Conservation (phyloP, 1,140 invertebrate species). For the Danaus plexippus region DNA sequence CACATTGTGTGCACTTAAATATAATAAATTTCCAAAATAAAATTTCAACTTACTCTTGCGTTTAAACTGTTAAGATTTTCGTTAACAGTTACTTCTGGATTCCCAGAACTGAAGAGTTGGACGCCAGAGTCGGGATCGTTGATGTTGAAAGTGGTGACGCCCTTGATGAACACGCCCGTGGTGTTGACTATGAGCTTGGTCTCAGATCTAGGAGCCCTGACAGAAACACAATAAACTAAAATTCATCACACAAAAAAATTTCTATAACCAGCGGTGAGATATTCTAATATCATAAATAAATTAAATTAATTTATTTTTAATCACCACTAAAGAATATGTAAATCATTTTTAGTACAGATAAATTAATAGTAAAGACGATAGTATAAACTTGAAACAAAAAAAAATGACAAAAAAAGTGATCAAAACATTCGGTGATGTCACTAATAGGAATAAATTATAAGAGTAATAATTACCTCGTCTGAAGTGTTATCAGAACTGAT, state of each 20-base stretch:
- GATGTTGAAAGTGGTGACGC: slow-evolving; percentile 79
- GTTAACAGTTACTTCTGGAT: slow-evolving; percentile 81
- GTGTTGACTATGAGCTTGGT: slow-evolving; percentile 73
- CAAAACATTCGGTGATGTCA: too few relatives aligned
- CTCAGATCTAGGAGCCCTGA: slow-evolving; percentile 46
- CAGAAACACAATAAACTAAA: slow-evolving; percentile 5
- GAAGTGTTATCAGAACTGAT: slow-evolving; percentile 74
- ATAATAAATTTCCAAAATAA: too few relatives aligned
- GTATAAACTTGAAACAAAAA: too few relatives aligned
- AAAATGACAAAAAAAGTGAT: too few relatives aligned
- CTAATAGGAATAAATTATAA: background rate
- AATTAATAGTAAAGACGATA: too few relatives aligned
- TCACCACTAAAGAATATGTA: too few relatives aligned
- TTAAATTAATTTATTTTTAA: too few relatives aligned
- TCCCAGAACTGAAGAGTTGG: slow-evolving; percentile 82
- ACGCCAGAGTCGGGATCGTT: slow-evolving; percentile 75
- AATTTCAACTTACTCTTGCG: slow-evolving; percentile 65
- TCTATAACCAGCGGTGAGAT: background rate
- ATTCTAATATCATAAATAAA: too few relatives aligned
- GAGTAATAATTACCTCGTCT: slow-evolving; percentile 48
- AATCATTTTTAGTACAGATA: too few relatives aligned
- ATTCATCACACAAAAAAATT: too few relatives aligned
- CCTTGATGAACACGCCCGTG: slow-evolving; percentile 78
- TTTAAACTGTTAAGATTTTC: slow-evolving; percentile 78
- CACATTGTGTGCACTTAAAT: too few relatives aligned